These are phyloP conservation scores for Kryptolebias marmoratus DNA, from an alignment of 2,113 vertebrate species.

Conservation along the genomic window DNA sequence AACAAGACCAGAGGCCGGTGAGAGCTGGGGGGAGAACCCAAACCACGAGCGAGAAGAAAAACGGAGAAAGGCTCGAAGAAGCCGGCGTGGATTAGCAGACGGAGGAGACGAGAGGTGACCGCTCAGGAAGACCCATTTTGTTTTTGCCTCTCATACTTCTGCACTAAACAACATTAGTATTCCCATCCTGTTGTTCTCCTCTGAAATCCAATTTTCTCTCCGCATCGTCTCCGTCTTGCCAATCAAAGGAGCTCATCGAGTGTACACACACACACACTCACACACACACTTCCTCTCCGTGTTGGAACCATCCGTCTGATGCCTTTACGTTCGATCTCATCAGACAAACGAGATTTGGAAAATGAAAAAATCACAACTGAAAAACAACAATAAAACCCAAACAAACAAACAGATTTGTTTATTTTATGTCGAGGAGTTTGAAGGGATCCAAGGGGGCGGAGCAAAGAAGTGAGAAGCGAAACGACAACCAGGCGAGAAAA, in stretches of 20 bases:
- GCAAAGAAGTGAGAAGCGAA: neutral
- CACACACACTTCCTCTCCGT: constrained; percentile 10
- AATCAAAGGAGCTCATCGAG: constrained; percentile 30
- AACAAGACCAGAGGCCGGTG: neutral
- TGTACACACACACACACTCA: neutral
- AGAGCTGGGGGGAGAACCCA: neutral
- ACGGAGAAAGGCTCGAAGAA: constrained; percentile 5
- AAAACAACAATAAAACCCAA: neutral
- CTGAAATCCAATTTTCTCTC: constrained; percentile 66
- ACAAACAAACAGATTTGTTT: neutral
- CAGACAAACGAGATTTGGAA: neutral
- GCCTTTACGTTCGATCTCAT: neutral
- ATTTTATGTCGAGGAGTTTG: neutral
- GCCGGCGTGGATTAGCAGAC: neutral
- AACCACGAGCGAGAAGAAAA: neutral
- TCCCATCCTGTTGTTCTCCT: constrained; percentile 61
- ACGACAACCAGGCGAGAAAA: neutral
- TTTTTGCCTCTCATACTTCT: constrained; percentile 30
- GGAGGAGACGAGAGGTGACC: constrained; percentile 3
- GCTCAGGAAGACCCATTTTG: constrained; percentile 17
- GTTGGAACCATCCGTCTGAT: constrained; percentile 8
- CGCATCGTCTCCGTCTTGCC: constrained; percentile 40
- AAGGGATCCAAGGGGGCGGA: neutral
- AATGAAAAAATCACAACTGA: neutral
- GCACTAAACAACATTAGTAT: constrained; percentile 56